These are phyloP conservation scores for Apodemus sylvaticus DNA, from an alignment of 2,113 vertebrate genomes.

Conservation along the genomic window DNA sequence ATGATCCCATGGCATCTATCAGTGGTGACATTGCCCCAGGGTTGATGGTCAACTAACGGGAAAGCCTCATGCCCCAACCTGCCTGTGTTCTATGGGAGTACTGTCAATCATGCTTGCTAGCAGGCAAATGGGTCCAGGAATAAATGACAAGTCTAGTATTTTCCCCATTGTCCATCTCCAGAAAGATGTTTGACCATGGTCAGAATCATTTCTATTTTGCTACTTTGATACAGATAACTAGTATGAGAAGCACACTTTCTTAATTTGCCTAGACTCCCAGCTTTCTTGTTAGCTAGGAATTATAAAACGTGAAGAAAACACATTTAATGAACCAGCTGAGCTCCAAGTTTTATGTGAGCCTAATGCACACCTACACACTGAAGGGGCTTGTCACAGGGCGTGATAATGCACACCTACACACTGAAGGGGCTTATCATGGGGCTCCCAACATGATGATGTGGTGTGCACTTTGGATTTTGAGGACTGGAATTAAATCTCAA, in stretches of 20 bases:
- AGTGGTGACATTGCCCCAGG: neutral
- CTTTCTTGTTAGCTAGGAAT: constrained; percentile 29
- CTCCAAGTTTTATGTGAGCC: neutral
- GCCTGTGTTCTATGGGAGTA: neutral
- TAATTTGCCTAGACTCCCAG: neutral
- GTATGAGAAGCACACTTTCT: neutral
- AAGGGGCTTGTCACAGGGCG: neutral
- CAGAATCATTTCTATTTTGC: constrained; percentile 5
- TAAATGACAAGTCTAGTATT: neutral
- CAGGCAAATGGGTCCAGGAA: neutral
- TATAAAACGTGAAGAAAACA: constrained; percentile 29
- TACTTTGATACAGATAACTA: neutral
- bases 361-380: neutral
- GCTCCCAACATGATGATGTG: neutral
- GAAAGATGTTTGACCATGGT: neutral
- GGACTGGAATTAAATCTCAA: neutral
- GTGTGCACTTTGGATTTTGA: neutral
- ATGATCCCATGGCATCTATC: neutral
- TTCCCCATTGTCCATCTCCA: neutral
- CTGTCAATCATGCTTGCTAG: neutral
- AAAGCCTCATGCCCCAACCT: neutral
- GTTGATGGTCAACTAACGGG: neutral
- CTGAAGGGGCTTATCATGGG: neutral
- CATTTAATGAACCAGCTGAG: constrained; percentile 18
- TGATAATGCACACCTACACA: neutral